Conservation (phyloP, 2,888 invertebrate genomes). For the Drymonia ruficornis region DNA sequence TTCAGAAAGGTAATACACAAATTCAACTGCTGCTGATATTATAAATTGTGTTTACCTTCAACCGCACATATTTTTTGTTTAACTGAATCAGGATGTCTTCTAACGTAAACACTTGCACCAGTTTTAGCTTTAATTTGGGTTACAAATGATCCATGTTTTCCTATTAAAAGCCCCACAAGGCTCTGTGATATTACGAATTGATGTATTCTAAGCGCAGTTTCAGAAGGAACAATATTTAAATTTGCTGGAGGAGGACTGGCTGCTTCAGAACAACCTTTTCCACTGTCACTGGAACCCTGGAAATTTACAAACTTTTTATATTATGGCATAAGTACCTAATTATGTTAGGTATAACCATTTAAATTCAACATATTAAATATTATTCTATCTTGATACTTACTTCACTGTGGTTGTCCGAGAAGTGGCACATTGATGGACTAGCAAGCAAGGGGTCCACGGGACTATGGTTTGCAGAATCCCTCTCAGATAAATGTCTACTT, state of each 20-base stretch:
- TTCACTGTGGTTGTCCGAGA: conserved; percentile 89
- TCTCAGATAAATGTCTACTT: conserved; percentile 72
- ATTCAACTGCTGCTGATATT: neutral
- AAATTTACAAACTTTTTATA: conserved; percentile 31
- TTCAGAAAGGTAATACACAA: neutral
- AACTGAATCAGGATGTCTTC: conserved; percentile 89
- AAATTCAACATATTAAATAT: neutral
- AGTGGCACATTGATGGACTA: conserved; percentile 88
- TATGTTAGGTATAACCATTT: neutral
- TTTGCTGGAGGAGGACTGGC: conserved; percentile 88
- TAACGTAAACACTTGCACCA: conserved; percentile 91
- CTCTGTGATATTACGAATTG: conserved; percentile 91
- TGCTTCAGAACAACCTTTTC: conserved; percentile 91
- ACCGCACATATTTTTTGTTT: conserved; percentile 93
- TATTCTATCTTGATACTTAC: conserved; percentile 54
- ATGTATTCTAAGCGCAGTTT: conserved; percentile 83
- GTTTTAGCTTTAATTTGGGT: conserved; percentile 91
- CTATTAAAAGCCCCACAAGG: conserved; percentile 94
- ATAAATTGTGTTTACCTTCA: conserved; percentile 84
- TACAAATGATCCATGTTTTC: conserved; percentile 92
- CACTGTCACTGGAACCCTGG: conserved; percentile 92
- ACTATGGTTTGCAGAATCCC: conserved; percentile 92
- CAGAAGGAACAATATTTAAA: conserved; percentile 77
- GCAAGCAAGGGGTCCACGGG: conserved; percentile 89
- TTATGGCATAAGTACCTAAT: neutral